phyloP scores from a whole-genome alignment of 2,888 invertebrate genomes.

The Agrochola macilenta region DNA sequence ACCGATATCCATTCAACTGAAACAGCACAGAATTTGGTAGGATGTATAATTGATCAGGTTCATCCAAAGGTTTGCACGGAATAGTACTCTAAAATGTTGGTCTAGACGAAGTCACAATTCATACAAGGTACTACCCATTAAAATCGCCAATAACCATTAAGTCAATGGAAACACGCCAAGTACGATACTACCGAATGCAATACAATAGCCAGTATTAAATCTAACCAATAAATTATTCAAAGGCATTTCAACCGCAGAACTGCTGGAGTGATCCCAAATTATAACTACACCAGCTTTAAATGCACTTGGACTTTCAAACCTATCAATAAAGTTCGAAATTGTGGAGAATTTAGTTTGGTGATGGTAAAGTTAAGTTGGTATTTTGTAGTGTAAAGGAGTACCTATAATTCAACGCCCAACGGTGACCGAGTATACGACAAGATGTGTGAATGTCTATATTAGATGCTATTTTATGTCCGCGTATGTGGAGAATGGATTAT shows the following conservation, averaged over 20 bases:
- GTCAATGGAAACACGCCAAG: conserved; percentile 67
- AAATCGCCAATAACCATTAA: conserved; percentile 59
- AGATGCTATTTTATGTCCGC: conserved; percentile 36
- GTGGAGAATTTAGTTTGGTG: background rate
- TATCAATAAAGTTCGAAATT: conserved; percentile 38
- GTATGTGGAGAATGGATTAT: conserved; percentile 46
- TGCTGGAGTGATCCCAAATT: conserved; percentile 57
- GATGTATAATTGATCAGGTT: conserved; percentile 34
- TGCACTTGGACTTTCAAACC: background rate
- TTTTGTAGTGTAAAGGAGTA: conserved; percentile 50
- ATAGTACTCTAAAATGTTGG: conserved; percentile 42
- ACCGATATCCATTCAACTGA: background rate
- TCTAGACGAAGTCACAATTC: conserved; percentile 62
- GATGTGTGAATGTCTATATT: conserved; percentile 63
- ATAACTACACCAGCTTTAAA: background rate
- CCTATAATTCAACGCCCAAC: conserved; percentile 63
- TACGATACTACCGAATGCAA: conserved; percentile 65
- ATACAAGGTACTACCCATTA: conserved; percentile 51
- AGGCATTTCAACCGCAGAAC: conserved; percentile 68
- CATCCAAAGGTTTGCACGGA: conserved; percentile 23
- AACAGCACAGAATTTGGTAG: background rate
- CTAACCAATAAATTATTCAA: conserved; percentile 74
- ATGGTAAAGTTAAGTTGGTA: conserved; percentile 31
- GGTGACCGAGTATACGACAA: conserved; percentile 61
- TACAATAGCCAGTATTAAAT: conserved; percentile 75